Base-by-base conservation (phyloP, 64 coral and sea anemone genomes). In the Exaiptasia diaphana region DNA sequence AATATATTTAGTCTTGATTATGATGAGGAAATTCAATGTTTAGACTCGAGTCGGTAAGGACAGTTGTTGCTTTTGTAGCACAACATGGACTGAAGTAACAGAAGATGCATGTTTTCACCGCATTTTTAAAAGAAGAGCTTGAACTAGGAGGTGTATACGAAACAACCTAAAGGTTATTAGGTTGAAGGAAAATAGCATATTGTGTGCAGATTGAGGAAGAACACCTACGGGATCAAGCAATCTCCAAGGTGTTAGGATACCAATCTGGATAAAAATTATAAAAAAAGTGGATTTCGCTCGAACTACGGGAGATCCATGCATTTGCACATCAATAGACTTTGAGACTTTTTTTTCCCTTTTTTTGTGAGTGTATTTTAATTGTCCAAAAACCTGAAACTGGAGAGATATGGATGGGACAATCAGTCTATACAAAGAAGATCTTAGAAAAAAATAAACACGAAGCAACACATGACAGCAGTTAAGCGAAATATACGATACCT, bases 101-200 rank as follows among this genome's bases (percentile, higher is more conserved):
- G 20, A 78, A 90, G 38, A 83, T 83, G 60, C 78, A 90, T 76
- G 87, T 90, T 25, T 38, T 41, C 36, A 77, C 69, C 6, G 87
- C 79, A 23, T 90, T 90, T 39, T 78, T 90, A 1, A 54, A 88
- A 71, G 86, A 64, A 28, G 87, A 90, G 14, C 50, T 89, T 20
- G 43, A 74, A 57, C 48, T n/a, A 88, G 50, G 86, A 80, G 41
- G 76, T 88, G 21, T 90, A 82, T 44, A 74, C 75, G 38, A 57
- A 73, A 75, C 87, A 82, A 29, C 87, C 87, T 14, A 78, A 82
- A 20, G 78, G 87, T 29, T 90, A 75, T 58, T 39, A 74, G 2
- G 38, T 26, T 5, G 18, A 74, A 21, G 39, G 69, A 3, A 50
- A 85, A 28, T 35, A 74, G 11, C 65, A 84, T 57, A 73, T 74